Conservation (phyloP, 2,113 vertebrate genomes). For the Accipiter virgatus region DNA sequence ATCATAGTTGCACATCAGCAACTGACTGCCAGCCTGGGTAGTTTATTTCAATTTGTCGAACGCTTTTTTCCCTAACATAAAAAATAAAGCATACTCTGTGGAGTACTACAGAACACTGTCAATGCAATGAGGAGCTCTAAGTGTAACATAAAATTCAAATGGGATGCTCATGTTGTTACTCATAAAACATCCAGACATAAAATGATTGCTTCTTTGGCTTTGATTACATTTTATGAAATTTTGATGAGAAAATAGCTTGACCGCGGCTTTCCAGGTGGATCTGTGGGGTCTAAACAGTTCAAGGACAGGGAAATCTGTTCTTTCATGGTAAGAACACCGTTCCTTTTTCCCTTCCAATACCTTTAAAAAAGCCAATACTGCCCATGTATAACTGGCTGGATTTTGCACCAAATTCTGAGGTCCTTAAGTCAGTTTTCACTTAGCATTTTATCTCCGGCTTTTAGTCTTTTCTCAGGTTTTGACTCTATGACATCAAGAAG, state of each 20-base stretch:
- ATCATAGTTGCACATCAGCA: conserved; percentile 25
- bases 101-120: conserved; percentile 28
- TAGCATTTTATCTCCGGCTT: neutral
- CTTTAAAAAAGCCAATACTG: neutral
- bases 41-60: conserved; percentile 60
- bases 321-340: neutral
- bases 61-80: neutral
- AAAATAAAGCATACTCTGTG: conserved; percentile 5
- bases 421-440: neutral
- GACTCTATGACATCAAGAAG: neutral
- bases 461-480: neutral
- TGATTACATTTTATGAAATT: conserved; percentile 18
- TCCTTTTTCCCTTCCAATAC: neutral
- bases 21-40: conserved; percentile 27
- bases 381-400: neutral
- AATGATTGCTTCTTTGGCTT: conserved; percentile 9
- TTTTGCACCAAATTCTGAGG: neutral
- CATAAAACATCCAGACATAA: conserved; percentile 49
- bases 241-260: neutral
- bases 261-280: neutral
- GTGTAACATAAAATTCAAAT: conserved; percentile 65
- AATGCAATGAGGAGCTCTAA: conserved; percentile 31
- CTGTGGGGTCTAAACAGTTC: neutral
- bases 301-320: neutral
- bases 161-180: conserved; percentile 23